Conservation (phyloP, 2,888 invertebrate species). For the Dolichomitus sp. region DNA sequence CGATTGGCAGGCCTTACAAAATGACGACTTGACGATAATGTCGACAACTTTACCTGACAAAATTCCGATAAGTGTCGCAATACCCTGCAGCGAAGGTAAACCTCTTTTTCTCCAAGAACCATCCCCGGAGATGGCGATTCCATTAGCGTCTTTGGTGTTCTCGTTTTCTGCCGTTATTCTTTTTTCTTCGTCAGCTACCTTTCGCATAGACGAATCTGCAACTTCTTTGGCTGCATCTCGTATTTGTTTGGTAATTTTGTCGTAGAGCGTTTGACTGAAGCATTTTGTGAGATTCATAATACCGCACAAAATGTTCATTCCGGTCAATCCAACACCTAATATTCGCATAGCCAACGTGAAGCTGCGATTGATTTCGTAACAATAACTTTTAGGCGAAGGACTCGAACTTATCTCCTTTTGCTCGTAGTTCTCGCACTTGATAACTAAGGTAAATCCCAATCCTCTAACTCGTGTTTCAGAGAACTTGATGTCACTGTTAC, state of each 20-base stretch:
- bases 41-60: conserved; percentile 17
- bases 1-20: conserved; percentile 7
- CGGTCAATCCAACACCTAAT: conserved; percentile 19
- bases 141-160: conserved; percentile 10
- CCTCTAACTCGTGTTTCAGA: conserved; percentile 17
- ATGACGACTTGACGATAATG: conserved; percentile 10
- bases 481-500: conserved; percentile 13
- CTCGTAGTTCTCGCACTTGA: background rate
- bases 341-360: conserved; percentile 16
- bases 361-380: conserved; percentile 21
- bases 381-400: background rate
- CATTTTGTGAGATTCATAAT: conserved; percentile 33
- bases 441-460: background rate
- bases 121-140: conserved; percentile 33
- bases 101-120: conserved; percentile 17
- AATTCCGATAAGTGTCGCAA: conserved; percentile 20
- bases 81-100: conserved; percentile 15
- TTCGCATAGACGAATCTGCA: conserved; percentile 37
- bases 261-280: conserved; percentile 12
- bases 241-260: conserved; percentile 25
- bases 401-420: too few relatives aligned
- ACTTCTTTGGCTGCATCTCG: conserved; percentile 25
- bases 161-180: conserved; percentile 29
- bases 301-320: conserved; percentile 22
- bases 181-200: conserved; percentile 37